phyloP scores from a whole-genome alignment of 2,113 vertebrate species.

The Amazona guildingii region DNA sequence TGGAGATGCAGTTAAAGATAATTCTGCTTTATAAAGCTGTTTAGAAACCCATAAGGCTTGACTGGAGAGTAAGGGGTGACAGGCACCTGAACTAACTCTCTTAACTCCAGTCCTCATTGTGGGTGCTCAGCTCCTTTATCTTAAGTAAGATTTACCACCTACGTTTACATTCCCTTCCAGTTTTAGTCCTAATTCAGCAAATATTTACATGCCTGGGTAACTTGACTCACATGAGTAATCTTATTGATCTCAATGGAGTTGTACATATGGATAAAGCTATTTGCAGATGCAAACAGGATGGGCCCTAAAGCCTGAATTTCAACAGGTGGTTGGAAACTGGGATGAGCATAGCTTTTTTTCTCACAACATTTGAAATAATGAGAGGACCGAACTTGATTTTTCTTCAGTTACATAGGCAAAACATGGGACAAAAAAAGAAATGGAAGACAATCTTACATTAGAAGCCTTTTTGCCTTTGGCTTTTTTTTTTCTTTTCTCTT shows the following conservation, averaged over 20 bases:
- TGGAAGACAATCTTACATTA: not conserved
- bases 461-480: not conserved
- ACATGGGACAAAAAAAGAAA: not conserved
- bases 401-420: not conserved
- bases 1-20: not conserved
- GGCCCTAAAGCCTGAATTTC: conserved; percentile 29
- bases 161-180: conserved; percentile 27
- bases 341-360: not conserved
- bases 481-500: not conserved
- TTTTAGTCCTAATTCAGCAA: conserved; percentile 50
- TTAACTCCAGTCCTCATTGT: not conserved
- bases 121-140: conserved; percentile 22
- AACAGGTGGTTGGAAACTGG: not conserved
- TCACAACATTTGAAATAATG: not conserved
- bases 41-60: not conserved
- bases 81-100: conserved; percentile 23
- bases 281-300: conserved; percentile 38
- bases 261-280: conserved; percentile 58
- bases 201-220: conserved; percentile 62
- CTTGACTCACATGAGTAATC: not conserved
- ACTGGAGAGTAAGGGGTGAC: not conserved
- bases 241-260: conserved; percentile 12
- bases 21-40: not conserved
- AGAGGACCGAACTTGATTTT: not conserved
- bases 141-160: conserved; percentile 31